Conservation (phyloP, 1,140 invertebrate species). For the Gryllus bimaculatus region DNA sequence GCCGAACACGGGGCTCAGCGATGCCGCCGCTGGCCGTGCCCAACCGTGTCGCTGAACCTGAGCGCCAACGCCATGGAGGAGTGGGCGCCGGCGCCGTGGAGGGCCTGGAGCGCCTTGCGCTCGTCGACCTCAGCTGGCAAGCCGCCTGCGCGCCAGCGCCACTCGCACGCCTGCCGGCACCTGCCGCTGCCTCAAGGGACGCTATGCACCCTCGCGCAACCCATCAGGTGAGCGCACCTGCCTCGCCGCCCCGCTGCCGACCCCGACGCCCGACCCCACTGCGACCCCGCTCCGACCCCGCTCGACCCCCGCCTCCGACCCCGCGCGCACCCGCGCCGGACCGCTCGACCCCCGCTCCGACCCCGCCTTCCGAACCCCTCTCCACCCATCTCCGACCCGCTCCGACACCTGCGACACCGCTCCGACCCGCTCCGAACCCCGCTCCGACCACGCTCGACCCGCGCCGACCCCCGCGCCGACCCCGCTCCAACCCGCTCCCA, state of each 20-base stretch:
- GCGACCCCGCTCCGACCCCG: too few relatives aligned
- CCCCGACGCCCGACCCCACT: too few relatives aligned
- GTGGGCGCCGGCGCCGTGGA: constrained; percentile 52
- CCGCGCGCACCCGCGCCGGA: too few relatives aligned
- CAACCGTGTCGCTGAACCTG: constrained; percentile 61
- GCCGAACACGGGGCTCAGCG: constrained; percentile 60
- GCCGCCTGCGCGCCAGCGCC: constrained; percentile 46
- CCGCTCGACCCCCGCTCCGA: too few relatives aligned
- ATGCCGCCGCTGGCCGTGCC: constrained; percentile 61
- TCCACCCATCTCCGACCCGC: too few relatives aligned
- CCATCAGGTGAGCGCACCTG: constrained; percentile 39
- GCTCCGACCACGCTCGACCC: too few relatives aligned
- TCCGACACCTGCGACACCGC: too few relatives aligned
- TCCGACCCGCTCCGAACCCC: too few relatives aligned
- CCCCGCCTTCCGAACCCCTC: too few relatives aligned
- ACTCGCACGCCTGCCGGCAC: constrained; percentile 46
- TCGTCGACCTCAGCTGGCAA: constrained; percentile 46
- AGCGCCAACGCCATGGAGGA: constrained; percentile 59
- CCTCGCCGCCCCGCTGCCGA: not conserved
- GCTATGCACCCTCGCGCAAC: constrained; percentile 52
- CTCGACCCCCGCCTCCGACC: too few relatives aligned
- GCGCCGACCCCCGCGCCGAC: too few relatives aligned
- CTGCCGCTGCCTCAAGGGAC: constrained; percentile 47
- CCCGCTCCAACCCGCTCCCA: too few relatives aligned
- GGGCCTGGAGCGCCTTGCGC: constrained; percentile 49